A percentile compares a stretch with the other conserved stretches of the same genome.
Conservation (phyloP, 1,140 invertebrate genomes). For the Proales similis region DNA sequence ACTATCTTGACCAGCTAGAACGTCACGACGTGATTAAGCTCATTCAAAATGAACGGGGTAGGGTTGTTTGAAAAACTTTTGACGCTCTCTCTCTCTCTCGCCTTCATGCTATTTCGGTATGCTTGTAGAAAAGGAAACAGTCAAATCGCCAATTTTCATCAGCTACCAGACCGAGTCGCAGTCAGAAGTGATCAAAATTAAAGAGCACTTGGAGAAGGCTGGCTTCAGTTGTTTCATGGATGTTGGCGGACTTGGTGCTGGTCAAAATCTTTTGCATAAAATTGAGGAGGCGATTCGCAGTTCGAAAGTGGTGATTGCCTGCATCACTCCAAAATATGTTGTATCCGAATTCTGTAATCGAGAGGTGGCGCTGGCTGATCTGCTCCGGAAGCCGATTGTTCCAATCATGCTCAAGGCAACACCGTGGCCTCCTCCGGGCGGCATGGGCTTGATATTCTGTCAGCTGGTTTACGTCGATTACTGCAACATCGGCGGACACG, state of each 20-base stretch:
- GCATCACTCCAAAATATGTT: conserved; percentile 53
- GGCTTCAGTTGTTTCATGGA: conserved; percentile 56
- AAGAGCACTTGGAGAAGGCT: conserved; percentile 49
- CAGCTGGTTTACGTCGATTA: conserved; percentile 53
- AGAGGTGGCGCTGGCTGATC: conserved; percentile 54
- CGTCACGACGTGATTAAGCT: conserved; percentile 51
- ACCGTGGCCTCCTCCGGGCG: conserved; percentile 55
- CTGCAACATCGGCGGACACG: conserved; percentile 55
- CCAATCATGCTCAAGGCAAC: conserved; percentile 52
- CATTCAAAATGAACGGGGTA: conserved; percentile 49
- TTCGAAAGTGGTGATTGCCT: conserved; percentile 49
- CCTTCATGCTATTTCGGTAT: background rate
- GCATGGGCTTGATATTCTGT: conserved; percentile 52
- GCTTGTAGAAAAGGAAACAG: conserved; percentile 44
- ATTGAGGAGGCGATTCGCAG: conserved; percentile 53
- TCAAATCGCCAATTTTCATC: conserved; percentile 52
- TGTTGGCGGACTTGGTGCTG: conserved; percentile 53
- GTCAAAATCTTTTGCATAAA: conserved; percentile 52
- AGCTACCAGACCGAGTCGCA: conserved; percentile 55
- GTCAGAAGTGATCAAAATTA: conserved; percentile 45
- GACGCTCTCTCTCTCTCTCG: background rate
- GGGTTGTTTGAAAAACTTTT: conserved; percentile 5
- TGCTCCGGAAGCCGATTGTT: conserved; percentile 54
- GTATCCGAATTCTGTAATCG: conserved; percentile 53
- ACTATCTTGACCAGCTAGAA: conserved; percentile 50